Evolutionary conservation across 2,113 vertebrate genomes (phyloP).

Genomic region (Platysternon megacephalum): DNA sequence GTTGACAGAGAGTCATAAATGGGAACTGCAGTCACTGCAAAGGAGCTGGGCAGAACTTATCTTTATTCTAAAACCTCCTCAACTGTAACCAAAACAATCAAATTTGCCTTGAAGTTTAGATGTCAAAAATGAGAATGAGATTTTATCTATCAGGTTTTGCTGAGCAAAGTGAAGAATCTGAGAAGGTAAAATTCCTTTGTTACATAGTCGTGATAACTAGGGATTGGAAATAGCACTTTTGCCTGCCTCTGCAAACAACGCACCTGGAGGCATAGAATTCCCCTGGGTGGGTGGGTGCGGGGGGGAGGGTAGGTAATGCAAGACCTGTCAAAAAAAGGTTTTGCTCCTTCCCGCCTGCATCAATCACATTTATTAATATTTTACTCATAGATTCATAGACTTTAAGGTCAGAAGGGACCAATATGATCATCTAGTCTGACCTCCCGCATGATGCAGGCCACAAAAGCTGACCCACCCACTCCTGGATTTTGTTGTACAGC

Average conservation of each 20-base stretch:
- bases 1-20: constrained; percentile 65
- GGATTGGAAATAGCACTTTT: neutral
- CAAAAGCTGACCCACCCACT: no score
- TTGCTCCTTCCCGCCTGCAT: neutral
- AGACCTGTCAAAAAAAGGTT: neutral
- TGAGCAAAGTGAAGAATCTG: neutral
- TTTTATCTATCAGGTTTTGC: constrained; percentile 28
- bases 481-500: neutral
- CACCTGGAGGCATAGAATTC: neutral
- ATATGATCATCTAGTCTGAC: no score
- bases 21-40: neutral
- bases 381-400: no score
- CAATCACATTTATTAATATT: constrained; percentile 21
- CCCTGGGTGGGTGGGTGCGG: no score
- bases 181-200: neutral
- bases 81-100: constrained; percentile 60
- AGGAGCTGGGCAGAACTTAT: constrained; percentile 53
- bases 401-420: no score
- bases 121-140: constrained; percentile 57
- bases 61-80: constrained; percentile 64
- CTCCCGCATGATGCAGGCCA: no score
- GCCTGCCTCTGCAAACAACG: neutral
- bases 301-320: no score
- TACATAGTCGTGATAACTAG: neutral
- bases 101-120: constrained; percentile 36